These are phyloP conservation scores for Bucco capensis DNA, from an alignment of 2,113 vertebrate genomes.

Conservation along the genomic window DNA sequence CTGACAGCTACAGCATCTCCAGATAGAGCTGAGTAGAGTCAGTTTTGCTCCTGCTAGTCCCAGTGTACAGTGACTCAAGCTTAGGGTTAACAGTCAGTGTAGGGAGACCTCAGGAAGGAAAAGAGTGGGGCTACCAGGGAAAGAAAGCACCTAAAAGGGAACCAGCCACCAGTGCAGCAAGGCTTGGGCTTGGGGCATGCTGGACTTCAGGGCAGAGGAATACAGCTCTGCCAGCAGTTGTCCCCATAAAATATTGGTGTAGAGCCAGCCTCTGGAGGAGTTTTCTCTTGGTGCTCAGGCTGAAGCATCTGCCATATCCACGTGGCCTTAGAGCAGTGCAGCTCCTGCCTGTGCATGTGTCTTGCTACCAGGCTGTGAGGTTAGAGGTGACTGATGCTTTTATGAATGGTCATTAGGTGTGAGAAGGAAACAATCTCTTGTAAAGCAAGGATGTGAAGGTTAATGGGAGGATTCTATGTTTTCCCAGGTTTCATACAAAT, in stretches of 20 bases:
- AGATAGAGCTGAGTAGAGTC: not conserved
- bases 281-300: not conserved
- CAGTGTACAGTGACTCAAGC: not conserved
- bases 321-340: not conserved
- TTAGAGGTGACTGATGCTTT: not conserved
- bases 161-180: not conserved
- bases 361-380: not conserved
- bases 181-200: too few species aligned
- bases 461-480: not conserved
- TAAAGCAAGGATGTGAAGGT: slow-evolving; percentile 1
- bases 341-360: not conserved
- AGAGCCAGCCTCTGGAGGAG: not conserved
- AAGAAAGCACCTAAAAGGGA: not conserved
- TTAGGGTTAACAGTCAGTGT: not conserved
- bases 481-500: slow-evolving; percentile 16
- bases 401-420: not conserved
- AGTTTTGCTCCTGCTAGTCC: not conserved
- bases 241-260: not conserved
- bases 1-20: not conserved
- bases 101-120: not conserved
- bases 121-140: not conserved
- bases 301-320: not conserved
- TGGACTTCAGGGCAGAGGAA: not conserved
- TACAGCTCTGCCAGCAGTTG: not conserved
- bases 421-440: not conserved